These are phyloP conservation scores for Andrena dorsata DNA, from an alignment of 2,888 invertebrate species.

Conservation along the genomic window DNA sequence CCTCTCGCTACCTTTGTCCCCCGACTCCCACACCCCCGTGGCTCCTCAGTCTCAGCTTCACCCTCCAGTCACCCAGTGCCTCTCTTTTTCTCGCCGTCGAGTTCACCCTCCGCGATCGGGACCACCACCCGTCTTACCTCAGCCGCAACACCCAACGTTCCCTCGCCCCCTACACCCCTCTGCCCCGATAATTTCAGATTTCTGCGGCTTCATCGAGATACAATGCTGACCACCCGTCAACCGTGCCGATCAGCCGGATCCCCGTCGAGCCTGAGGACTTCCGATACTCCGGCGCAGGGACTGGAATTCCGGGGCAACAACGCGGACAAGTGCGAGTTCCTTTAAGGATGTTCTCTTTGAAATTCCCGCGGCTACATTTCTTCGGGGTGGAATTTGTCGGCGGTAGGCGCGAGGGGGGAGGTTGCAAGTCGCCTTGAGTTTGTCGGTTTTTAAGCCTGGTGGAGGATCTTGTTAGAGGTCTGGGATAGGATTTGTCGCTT, in stretches of 20 bases:
- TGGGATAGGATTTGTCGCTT: too few species aligned
- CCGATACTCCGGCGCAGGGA: neutral
- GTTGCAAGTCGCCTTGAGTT: too few species aligned
- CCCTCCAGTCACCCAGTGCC: slow-evolving; percentile 37
- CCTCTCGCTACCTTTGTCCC: slow-evolving; percentile 42
- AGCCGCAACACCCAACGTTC: neutral
- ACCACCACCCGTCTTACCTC: slow-evolving; percentile 48
- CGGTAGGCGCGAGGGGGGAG: too few species aligned
- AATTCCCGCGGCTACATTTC: neutral
- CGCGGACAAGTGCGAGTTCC: slow-evolving; percentile 5
- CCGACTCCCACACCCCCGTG: slow-evolving; percentile 34
- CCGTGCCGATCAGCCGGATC: slow-evolving; percentile 8
- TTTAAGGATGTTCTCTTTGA: neutral
- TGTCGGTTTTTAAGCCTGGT: too few species aligned
- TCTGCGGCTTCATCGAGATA: slow-evolving; percentile 69
- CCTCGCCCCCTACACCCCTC: slow-evolving; percentile 49
- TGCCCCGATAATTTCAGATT: slow-evolving; percentile 70
- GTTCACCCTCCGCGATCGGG: slow-evolving; percentile 53
- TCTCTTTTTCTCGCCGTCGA: slow-evolving; percentile 39
- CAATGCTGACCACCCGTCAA: slow-evolving; percentile 23
- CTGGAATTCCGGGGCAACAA: neutral
- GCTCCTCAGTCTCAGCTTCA: slow-evolving; percentile 49
- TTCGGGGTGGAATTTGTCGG: too few species aligned
- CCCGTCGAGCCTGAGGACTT: neutral
- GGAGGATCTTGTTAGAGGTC: too few species aligned